These are phyloP conservation scores for Phalacrocorax brasilianus DNA, from an alignment of 2,113 vertebrate genomes.

Conservation along the genomic window DNA sequence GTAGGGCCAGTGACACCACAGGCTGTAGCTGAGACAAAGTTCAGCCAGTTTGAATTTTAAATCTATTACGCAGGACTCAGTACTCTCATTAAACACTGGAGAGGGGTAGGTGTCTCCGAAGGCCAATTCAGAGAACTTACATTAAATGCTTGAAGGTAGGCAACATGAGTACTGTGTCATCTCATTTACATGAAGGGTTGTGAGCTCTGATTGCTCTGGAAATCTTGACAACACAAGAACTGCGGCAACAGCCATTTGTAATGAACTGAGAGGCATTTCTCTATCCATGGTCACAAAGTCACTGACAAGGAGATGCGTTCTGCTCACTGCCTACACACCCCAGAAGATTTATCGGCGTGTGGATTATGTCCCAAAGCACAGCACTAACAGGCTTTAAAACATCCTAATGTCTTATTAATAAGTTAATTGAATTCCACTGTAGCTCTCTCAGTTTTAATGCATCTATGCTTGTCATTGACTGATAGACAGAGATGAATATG, in stretches of 20 bases:
- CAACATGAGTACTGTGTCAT: not conserved
- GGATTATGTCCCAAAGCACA: constrained; percentile 43
- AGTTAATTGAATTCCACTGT: constrained; percentile 68
- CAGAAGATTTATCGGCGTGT: constrained; percentile 39
- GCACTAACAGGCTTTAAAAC: constrained; percentile 45
- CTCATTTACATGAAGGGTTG: not conserved
- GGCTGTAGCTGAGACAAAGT: not conserved
- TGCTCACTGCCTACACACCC: not conserved
- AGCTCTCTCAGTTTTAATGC: constrained; percentile 35
- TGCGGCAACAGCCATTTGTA: not conserved
- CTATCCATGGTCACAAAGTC: not conserved
- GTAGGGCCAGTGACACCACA: not conserved
- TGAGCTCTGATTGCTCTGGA: not conserved
- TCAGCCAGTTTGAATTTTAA: not conserved
- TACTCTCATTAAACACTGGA: not conserved
- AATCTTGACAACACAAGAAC: not conserved
- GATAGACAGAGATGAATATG: constrained; percentile 62
- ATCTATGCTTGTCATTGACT: constrained; percentile 62
- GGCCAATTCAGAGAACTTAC: not conserved
- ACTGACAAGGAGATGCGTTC: not conserved
- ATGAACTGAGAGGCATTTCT: not conserved
- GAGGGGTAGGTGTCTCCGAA: not conserved
- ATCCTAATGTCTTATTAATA: constrained; percentile 67
- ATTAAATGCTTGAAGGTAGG: not conserved
- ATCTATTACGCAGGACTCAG: not conserved